Evolutionary conservation across 2,113 vertebrate genomes (phyloP), one percentile per base, ranked within the genome.

Genomic region (cat (Felis catus)): DNA sequence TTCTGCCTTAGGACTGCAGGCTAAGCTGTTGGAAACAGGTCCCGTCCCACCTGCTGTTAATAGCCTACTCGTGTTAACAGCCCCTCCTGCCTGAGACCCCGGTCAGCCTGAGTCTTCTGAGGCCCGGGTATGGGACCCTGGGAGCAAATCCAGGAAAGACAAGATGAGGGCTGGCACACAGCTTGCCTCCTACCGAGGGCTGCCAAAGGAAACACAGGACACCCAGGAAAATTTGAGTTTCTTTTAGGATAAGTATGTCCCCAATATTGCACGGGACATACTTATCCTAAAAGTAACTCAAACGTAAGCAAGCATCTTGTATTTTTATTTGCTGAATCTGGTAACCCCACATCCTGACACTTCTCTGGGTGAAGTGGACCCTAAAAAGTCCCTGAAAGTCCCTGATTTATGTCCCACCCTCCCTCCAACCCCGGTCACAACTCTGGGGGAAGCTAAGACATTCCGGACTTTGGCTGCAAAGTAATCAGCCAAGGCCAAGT

Each of bases 301-400:
- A 16, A 8, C 11, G 1, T 31, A 45, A 53, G 27, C 0, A 31
- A 12, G 6, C 1, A 21, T 16, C 55, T 82, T n/a, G 79, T 65
- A 15, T 36, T 71, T 45, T 53, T 13, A 51, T 16, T 18, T 21
- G 7, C 39, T 41, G 2, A 33, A 25, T 39, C 36, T 15, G 27
- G 18, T 12, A 15, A 1, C 27, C 33, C 18, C 23, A 2, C 4
- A 3, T 11, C 41, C 48, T 55, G 65, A n/a, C 27, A 10, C 65
- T 68, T 94, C 58, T n/a, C 53, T 4, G 25, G 53, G 15, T 27
- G 11, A 21, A 53, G 12, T 27, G 29, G 33, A 33, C 1, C 19
- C 33, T 5, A 16, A 11, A 31, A 25, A 15, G 12, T 0, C 55
- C 33, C 48, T 2, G 45, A 31, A 25, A 15, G 12, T 0, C 55